phyloP scores from a whole-genome alignment of 2,113 vertebrate genomes.

The Coturnix japonica region DNA sequence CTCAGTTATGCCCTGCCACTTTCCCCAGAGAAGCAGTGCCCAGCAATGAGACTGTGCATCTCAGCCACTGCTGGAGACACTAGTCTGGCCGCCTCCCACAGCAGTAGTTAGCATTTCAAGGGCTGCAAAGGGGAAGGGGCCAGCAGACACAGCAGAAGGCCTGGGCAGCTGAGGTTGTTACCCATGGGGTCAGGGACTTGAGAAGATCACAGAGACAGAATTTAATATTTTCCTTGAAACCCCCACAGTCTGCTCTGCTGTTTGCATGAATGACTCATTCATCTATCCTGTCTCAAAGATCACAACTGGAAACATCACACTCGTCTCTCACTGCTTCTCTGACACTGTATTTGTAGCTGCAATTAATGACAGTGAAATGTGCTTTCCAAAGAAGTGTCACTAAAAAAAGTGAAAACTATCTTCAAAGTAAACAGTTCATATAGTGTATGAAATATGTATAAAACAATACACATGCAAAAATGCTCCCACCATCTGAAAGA shows the following conservation, averaged over 20 bases:
- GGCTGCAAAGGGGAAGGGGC: neutral
- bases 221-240: conserved; percentile 52
- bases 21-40: neutral
- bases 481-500: neutral
- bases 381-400: neutral
- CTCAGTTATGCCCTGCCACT: neutral
- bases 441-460: neutral
- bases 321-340: conserved; percentile 32
- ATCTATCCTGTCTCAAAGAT: conserved; percentile 44
- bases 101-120: neutral
- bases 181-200: neutral
- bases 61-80: neutral
- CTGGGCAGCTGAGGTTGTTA: neutral
- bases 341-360: conserved; percentile 45
- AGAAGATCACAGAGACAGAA: conserved; percentile 19
- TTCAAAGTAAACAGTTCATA: neutral
- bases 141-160: neutral
- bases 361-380: conserved; percentile 20
- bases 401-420: neutral
- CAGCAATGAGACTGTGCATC: neutral
- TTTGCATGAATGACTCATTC: conserved; percentile 64
- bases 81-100: neutral
- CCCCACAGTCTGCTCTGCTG: neutral
- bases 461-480: neutral
- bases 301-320: conserved; percentile 64